Base-by-base conservation (phyloP, 2,797 vertebrate species). In the Labroides dimidiatus region DNA sequence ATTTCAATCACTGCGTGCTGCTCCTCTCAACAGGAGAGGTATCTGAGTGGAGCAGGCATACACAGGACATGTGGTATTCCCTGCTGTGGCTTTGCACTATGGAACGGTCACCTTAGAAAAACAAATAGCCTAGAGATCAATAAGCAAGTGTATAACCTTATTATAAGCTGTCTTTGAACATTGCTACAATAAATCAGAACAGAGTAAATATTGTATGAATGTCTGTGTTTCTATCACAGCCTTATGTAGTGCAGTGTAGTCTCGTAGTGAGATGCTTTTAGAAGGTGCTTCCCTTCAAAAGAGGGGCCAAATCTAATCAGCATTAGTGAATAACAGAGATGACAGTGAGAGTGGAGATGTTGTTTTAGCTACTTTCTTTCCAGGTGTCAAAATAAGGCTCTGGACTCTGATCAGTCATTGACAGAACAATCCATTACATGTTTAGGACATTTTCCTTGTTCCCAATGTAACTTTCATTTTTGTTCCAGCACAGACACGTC, bases 1-100 rank as follows among this genome's bases (percentile, higher is more conserved):
- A 84, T 86, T 89, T 81, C 67, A 77, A 68, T 75, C 77, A 72
- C 20, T 49, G 70, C 69, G 74, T 76, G 58, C 75, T 84, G 66
- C 70, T 78, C 64, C 30, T 84, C 75, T 87, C 58, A 61, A 68
- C 44, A 2, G 67, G 50, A 70, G 64, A 62, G 60, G 53, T 68
- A 74, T 70, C 68, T 54, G 69, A 55, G 45, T 23, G 52, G 42
- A 68, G 45, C 68, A 60, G 41, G 44, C 54, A 42, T 49, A 64
- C 47, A n/a, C 27, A 67, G 39, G n/a, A 71, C 10, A 17, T 73
- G 30, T 70, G 23, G 53, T 69, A 60, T 72, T 72, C 45, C 47
- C 43, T 73, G 64, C 64, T 60, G 53, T 53, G 30, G 9, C 58
- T 47, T 55, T 19, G 10, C 56, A 49, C 37, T 10, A 47, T 55